These are phyloP conservation scores for Charina bottae DNA, from an alignment of 2,113 vertebrate genomes.

Conservation along the genomic window DNA sequence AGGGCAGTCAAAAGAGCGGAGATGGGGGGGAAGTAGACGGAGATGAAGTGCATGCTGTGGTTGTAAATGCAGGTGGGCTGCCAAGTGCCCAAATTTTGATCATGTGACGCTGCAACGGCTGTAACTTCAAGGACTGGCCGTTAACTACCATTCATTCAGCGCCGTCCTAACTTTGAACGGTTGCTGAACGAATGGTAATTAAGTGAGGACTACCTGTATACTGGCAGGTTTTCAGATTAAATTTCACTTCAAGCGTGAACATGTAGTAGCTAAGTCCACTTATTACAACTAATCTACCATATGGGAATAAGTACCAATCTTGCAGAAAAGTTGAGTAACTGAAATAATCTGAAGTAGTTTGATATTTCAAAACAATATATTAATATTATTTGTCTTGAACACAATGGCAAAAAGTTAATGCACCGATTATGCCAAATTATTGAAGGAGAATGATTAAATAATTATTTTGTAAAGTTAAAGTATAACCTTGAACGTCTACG, in stretches of 20 bases:
- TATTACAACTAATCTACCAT: neutral
- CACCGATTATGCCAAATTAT: neutral
- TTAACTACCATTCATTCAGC: neutral
- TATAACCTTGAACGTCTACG: slow-evolving; percentile 88
- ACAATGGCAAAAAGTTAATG: neutral
- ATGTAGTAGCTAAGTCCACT: neutral
- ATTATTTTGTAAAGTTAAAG: slow-evolving; percentile 6
- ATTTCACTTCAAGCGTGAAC: neutral
- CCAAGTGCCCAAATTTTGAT: neutral
- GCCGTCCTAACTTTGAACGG: neutral
- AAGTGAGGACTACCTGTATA: neutral
- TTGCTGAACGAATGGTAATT: neutral
- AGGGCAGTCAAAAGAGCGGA: neutral
- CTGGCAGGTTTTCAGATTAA: neutral
- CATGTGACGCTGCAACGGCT: neutral
- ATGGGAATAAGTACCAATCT: neutral
- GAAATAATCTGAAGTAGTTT: neutral
- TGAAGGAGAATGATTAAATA: neutral
- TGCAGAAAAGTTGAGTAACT: neutral
- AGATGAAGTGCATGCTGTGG: neutral
- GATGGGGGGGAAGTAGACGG: neutral
- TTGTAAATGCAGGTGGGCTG: neutral
- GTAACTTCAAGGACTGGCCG: neutral
- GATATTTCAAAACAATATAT: neutral
- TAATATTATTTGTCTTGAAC: neutral